Evolutionary conservation across 1,140 invertebrate genomes (phyloP), one percentile per base, ranked within the genome.

Genomic region (Muscidifurax raptorellus): DNA sequence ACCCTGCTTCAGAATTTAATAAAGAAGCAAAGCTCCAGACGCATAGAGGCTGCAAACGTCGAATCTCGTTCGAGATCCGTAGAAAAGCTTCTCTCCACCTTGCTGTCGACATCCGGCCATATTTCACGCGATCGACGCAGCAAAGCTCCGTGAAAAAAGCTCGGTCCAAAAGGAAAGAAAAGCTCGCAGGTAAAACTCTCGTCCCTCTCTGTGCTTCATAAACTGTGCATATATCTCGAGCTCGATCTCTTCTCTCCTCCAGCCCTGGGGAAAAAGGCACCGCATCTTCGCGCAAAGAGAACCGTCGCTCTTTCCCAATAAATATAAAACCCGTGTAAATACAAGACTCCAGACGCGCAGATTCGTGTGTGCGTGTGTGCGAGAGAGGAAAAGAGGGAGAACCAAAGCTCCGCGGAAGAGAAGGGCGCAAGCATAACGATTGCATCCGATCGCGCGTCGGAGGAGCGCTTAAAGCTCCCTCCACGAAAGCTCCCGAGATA

Each of bases 371-470:
- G 83, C n/a, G n/a, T 67, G n/a, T 59, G n/a, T 59, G 77, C 71
- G 80, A 77, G 82, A 80, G 78, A 78, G 52, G 18, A 25, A 27
- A 6, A 79, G 25, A 79, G n/a, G n/a, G 36, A 44, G 44, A n/a
- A 22, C 80, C 52, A 30, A 22, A 84, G 85, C 84, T 79, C 85
- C 27, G 28, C 71, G 28, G 22, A 12, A 25, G 71, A 59, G 52
- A 59, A 59, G 52, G 52, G 52, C 22, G 12, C 15, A 76, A 86
- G 88, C 88, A 89, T 91, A 91, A 89, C 89, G 90, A 90, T 91
- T 90, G 90, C 90, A 90, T 91, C 90, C 87, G 87, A 87, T 87
- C 86, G 81, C 71, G n/a, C n/a, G n/a, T n/a, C n/a, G n/a, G n/a
- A 83, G 86, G 84, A 36, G 44, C 44, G 30, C 28, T 0, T 47